These are phyloP conservation scores for Bryconaethiops microstoma DNA, from an alignment of 2,797 vertebrate species.

Conservation along the genomic window DNA sequence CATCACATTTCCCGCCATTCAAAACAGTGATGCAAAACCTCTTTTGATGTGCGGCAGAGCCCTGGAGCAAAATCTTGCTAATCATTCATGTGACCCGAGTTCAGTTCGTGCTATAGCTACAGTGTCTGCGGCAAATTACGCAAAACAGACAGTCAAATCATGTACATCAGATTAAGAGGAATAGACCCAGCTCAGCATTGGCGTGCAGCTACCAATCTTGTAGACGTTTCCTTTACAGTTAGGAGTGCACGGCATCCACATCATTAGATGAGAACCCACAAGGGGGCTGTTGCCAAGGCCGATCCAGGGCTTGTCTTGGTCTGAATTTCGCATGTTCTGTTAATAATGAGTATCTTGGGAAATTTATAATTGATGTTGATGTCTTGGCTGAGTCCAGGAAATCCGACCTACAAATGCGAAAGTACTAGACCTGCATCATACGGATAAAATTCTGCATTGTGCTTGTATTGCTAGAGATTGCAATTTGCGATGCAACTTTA, in stretches of 20 bases:
- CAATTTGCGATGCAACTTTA: no score
- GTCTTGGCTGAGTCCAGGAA: background rate
- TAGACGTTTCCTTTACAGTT: background rate
- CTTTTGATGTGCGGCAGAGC: background rate
- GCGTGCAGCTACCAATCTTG: background rate
- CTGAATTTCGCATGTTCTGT: background rate
- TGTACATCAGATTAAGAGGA: background rate
- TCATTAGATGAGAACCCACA: background rate
- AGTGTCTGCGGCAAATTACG: background rate
- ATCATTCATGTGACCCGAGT: slow-evolving; percentile 20
- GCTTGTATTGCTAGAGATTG: no score
- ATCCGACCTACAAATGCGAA: background rate
- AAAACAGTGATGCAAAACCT: background rate
- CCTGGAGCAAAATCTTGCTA: slow-evolving; percentile 14
- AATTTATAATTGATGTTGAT: background rate
- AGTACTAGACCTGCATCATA: background rate
- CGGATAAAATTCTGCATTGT: no score
- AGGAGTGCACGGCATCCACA: background rate
- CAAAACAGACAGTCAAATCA: background rate
- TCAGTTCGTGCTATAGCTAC: background rate
- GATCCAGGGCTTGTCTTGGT: background rate
- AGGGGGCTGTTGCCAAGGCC: background rate
- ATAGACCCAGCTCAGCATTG: background rate
- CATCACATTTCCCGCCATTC: no score
- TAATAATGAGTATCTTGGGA: background rate